These are phyloP conservation scores for Paramacrobiotus metropolitanus DNA, from an alignment of 1,140 invertebrate species.

Conservation along the genomic window DNA sequence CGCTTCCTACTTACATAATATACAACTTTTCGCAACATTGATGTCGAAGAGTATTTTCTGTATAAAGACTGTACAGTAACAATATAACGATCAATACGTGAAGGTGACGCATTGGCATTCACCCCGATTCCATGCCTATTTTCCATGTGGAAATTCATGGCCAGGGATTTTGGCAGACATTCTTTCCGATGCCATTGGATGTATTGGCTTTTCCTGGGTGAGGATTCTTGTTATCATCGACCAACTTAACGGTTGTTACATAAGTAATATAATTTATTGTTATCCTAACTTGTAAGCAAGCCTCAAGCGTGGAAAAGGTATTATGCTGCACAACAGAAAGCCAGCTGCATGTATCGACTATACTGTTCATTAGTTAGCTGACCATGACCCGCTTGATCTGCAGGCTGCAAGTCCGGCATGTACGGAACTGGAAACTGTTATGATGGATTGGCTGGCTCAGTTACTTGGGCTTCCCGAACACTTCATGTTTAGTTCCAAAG, in stretches of 20 bases:
- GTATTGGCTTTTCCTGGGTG: constrained; percentile 80
- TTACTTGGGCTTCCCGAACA: constrained; percentile 55
- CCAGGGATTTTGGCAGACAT: constrained; percentile 68
- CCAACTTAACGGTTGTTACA: neutral
- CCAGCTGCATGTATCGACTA: no score
- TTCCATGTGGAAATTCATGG: constrained; percentile 78
- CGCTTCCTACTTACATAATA: no score
- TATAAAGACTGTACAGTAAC: no score
- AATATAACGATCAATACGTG: no score
- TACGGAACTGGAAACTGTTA: constrained; percentile 76
- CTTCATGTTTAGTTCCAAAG: constrained; percentile 32
- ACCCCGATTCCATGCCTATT: constrained; percentile 80
- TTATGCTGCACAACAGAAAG: no score
- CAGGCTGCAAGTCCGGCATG: constrained; percentile 71
- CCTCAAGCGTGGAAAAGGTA: no score
- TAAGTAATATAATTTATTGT: neutral
- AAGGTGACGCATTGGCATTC: constrained; percentile 85
- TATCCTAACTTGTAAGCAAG: no score
- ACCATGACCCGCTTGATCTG: constrained; percentile 13
- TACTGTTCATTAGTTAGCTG: no score
- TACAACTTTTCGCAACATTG: no score
- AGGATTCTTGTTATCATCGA: constrained; percentile 14
- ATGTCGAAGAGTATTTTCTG: no score
- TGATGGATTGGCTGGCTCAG: constrained; percentile 85
- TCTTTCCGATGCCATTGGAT: constrained; percentile 49